Conservation (phyloP, 53 echinoderm and acorn worm species). For the Paracentrotus lividus region DNA sequence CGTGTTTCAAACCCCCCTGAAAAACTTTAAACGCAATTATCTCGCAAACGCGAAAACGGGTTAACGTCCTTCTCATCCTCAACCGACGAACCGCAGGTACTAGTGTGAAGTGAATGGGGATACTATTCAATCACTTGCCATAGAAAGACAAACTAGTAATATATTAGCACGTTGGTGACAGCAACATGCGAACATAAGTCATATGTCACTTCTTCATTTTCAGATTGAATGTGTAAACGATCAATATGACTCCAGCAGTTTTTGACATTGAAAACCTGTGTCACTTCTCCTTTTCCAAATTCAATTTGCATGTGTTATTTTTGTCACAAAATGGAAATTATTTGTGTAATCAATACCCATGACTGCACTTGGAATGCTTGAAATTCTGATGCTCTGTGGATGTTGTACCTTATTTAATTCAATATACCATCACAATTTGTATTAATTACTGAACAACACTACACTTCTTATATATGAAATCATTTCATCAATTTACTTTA, state of each 20-base stretch:
- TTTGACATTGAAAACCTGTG: background rate
- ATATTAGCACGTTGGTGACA: background rate
- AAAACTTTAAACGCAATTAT: too few relatives aligned
- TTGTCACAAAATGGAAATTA: background rate
- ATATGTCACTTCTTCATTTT: background rate
- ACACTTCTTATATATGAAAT: background rate
- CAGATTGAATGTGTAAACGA: background rate
- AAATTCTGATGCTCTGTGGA: background rate
- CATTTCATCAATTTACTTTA: too few relatives aligned
- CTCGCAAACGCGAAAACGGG: too few relatives aligned
- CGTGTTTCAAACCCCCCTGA: too few relatives aligned
- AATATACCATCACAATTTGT: background rate
- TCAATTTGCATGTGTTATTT: background rate
- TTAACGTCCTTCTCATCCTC: too few relatives aligned
- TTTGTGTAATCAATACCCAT: background rate
- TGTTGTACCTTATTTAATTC: background rate
- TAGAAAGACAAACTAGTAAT: background rate
- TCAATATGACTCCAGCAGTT: background rate
- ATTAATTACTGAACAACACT: too few relatives aligned
- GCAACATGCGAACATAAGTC: background rate
- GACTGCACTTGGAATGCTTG: background rate
- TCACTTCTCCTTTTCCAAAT: slow-evolving; percentile 16
- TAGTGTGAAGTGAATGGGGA: too few relatives aligned
- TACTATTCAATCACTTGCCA: background rate
- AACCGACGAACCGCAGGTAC: too few relatives aligned